phyloP scores from a whole-genome alignment of 2,888 invertebrate genomes.

The Cantharis flavilabris region DNA sequence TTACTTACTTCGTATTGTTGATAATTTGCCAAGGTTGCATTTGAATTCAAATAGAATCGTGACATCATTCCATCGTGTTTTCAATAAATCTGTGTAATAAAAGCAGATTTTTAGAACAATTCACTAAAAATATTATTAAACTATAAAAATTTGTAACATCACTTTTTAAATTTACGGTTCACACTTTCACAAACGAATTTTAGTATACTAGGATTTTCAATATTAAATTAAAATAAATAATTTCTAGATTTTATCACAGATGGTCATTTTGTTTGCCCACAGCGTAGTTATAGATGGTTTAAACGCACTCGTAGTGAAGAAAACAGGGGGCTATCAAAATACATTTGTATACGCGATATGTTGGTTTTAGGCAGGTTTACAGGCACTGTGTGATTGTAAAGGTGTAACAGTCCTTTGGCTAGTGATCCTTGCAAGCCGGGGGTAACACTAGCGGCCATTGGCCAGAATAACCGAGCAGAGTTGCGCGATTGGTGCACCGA shows the following conservation, averaged over 20 bases:
- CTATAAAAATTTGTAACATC: background rate
- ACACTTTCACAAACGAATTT: constrained; percentile 7
- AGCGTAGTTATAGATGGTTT: constrained; percentile 7
- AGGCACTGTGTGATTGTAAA: constrained; percentile 49
- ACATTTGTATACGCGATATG: constrained; percentile 30
- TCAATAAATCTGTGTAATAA: constrained; percentile 32
- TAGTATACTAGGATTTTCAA: background rate
- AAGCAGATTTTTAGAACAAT: constrained; percentile 31
- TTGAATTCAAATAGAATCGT: constrained; percentile 54
- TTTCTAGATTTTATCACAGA: constrained; percentile 26
- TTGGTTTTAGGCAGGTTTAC: constrained; percentile 49
- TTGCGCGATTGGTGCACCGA: constrained; percentile 54
- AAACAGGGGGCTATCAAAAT: constrained; percentile 26
- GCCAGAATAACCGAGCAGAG: constrained; percentile 50
- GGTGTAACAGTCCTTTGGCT: constrained; percentile 50
- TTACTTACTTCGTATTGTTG: constrained; percentile 55
- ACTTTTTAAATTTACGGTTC: background rate
- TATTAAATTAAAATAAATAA: constrained; percentile 8
- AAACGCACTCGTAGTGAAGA: constrained; percentile 1
- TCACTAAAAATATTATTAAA: constrained; percentile 2
- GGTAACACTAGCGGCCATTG: constrained; percentile 56
- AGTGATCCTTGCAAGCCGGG: constrained; percentile 50
- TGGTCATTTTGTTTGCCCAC: constrained; percentile 16
- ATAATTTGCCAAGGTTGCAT: constrained; percentile 53
- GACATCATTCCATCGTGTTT: constrained; percentile 54